Conservation (phyloP, 2,797 vertebrate genomes). For the Petrocephalus schoutedeni region DNA sequence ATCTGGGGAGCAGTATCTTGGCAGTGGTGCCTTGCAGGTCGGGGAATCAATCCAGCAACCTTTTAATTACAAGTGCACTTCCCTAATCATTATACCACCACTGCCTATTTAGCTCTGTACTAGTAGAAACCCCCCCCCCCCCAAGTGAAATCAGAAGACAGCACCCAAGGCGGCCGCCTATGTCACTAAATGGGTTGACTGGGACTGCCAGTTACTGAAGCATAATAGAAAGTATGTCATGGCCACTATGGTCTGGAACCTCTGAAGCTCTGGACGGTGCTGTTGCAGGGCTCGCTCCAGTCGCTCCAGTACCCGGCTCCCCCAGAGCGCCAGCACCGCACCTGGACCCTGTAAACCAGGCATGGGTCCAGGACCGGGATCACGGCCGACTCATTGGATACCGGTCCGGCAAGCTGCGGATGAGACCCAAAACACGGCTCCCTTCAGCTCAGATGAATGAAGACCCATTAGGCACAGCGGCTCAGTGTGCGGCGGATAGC, state of each 20-base stretch:
- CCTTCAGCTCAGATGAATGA: background rate
- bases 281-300: slow-evolving; percentile 70
- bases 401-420: slow-evolving; percentile 60
- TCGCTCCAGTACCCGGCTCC: slow-evolving; percentile 76
- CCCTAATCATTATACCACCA: too few relatives aligned
- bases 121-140: background rate
- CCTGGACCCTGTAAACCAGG: slow-evolving; percentile 62
- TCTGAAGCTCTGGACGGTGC: slow-evolving; percentile 65
- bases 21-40: too few relatives aligned
- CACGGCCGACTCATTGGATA: slow-evolving; percentile 41
- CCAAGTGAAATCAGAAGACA: background rate
- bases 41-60: too few relatives aligned
- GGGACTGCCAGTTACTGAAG: background rate
- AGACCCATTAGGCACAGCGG: background rate
- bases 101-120: background rate
- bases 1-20: too few relatives aligned
- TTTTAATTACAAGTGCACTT: too few relatives aligned
- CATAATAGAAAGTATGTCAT: background rate
- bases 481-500: background rate
- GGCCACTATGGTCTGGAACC: slow-evolving; percentile 52
- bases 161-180: background rate
- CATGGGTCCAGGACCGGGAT: slow-evolving; percentile 65
- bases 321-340: slow-evolving; percentile 64
- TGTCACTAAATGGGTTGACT: background rate
- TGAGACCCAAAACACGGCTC: background rate